Conservation (phyloP, 1,140 invertebrate species). For the Meloidogyne exigua region DNA sequence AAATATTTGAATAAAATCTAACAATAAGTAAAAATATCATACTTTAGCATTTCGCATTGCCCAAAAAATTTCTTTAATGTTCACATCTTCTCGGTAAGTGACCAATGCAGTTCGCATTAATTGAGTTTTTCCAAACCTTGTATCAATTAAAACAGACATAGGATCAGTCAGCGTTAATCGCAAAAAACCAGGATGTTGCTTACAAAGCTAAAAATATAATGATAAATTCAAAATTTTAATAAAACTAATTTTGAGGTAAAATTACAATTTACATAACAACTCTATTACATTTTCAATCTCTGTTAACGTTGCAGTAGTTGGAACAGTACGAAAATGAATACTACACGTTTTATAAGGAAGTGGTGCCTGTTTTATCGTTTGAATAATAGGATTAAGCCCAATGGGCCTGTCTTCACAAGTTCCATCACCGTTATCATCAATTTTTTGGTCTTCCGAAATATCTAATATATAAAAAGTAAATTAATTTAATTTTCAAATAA, state of each 20-base stretch:
- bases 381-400: conserved; percentile 15
- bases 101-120: conserved; percentile 97
- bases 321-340: conserved; percentile 91
- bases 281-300: conserved; percentile 83
- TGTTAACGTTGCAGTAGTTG: conserved; percentile 88
- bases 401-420: conserved; percentile 61
- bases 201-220: conserved; percentile 79
- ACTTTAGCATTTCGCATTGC: conserved; percentile 91
- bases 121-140: conserved; percentile 66
- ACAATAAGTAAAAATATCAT: conserved; percentile 50
- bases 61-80: conserved; percentile 99
- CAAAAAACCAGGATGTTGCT: conserved; percentile 89
- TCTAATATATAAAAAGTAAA: conserved; percentile 3
- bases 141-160: conserved; percentile 73
- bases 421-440: background rate
- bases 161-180: conserved; percentile 94
- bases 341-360: conserved; percentile 87
- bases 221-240: background rate
- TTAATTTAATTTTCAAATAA: conserved; percentile 25
- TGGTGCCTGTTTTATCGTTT: conserved; percentile 38
- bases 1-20: too few species aligned
- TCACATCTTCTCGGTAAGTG: conserved; percentile 90
- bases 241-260: too few species aligned
- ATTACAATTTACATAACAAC: too few species aligned
- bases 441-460: background rate